Evolutionary conservation across 2,888 invertebrate species (phyloP).

Genomic region (Zootermopsis nevadensis): DNA sequence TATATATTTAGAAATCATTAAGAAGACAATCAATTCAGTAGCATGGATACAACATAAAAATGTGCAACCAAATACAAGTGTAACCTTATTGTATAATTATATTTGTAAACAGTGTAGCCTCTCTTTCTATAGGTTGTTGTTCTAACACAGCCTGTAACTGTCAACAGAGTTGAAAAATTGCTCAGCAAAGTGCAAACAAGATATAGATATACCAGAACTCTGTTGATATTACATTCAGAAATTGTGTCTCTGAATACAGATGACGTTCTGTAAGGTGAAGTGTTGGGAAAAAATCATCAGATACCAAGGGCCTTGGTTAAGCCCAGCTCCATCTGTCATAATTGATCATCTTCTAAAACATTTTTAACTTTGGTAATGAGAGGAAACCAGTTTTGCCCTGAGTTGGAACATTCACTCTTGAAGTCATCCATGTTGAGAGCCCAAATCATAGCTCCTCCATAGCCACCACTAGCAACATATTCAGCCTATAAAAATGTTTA

Average conservation of each 20-base stretch:
- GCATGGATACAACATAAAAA: too few relatives aligned
- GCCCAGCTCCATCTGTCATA: constrained; percentile 59
- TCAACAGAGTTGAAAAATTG: not conserved
- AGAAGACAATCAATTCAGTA: too few relatives aligned
- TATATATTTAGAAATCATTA: too few relatives aligned
- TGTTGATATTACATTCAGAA: not conserved
- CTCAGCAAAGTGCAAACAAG: not conserved
- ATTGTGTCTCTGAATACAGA: not conserved
- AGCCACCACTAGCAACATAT: constrained; percentile 71
- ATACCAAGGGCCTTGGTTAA: constrained; percentile 55
- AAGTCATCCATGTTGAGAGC: constrained; percentile 86
- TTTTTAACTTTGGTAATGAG: constrained; percentile 61
- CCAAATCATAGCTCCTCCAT: constrained; percentile 87
- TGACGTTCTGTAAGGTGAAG: not conserved
- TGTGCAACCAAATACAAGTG: too few relatives aligned
- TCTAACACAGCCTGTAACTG: not conserved
- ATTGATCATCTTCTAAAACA: constrained; percentile 57
- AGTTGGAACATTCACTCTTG: constrained; percentile 67
- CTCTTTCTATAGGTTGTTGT: not conserved
- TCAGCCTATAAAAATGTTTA: constrained; percentile 63
- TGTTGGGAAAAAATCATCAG: not conserved
- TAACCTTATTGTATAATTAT: too few relatives aligned
- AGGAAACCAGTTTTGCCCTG: constrained; percentile 59
- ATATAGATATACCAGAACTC: not conserved
- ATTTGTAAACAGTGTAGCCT: too few relatives aligned